Evolutionary conservation across 2,888 invertebrate genomes (phyloP).

Genomic region (Spodoptera littoralis): DNA sequence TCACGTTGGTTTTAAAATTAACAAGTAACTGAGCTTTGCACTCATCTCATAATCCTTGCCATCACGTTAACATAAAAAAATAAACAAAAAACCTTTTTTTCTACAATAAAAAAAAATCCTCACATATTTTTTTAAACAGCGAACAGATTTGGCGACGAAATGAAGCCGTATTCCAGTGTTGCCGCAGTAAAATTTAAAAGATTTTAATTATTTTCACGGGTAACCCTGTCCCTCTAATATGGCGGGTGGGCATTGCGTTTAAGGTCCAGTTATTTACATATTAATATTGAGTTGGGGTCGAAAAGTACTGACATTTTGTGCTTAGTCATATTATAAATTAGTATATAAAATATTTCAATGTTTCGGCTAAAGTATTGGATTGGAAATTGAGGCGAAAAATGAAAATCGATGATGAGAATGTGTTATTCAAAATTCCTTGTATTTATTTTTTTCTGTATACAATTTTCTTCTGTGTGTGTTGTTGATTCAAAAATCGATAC

Average conservation of each 20-base stretch:
- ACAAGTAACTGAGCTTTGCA: background rate
- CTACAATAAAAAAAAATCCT: slow-evolving; percentile 8
- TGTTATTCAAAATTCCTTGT: too few species aligned
- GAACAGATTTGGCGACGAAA: slow-evolving; percentile 25
- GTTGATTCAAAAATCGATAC: too few species aligned
- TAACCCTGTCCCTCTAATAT: slow-evolving; percentile 11
- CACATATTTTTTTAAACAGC: slow-evolving; percentile 20
- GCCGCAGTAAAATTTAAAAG: slow-evolving; percentile 42
- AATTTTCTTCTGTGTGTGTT: too few species aligned
- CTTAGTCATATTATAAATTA: slow-evolving; percentile 1
- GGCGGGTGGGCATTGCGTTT: slow-evolving; percentile 25
- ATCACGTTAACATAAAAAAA: slow-evolving; percentile 7
- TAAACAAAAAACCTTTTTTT: slow-evolving; percentile 13
- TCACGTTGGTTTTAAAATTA: too few species aligned
- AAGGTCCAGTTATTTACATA: slow-evolving; percentile 45
- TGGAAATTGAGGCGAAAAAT: too few species aligned
- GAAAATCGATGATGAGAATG: too few species aligned
- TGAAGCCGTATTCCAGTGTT: slow-evolving; percentile 34
- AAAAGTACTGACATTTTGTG: slow-evolving; percentile 31
- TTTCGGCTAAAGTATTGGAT: too few species aligned
- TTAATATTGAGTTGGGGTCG: slow-evolving; percentile 38
- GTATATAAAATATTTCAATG: background rate
- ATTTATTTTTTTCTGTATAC: too few species aligned
- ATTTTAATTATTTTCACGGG: slow-evolving; percentile 51
- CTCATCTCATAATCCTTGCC: background rate